A percentile compares a stretch with the other conserved stretches of the same genome.
These are phyloP conservation scores for Masnerella sp. DNA, from an alignment of 2,888 invertebrate genomes.

Conservation along the genomic window DNA sequence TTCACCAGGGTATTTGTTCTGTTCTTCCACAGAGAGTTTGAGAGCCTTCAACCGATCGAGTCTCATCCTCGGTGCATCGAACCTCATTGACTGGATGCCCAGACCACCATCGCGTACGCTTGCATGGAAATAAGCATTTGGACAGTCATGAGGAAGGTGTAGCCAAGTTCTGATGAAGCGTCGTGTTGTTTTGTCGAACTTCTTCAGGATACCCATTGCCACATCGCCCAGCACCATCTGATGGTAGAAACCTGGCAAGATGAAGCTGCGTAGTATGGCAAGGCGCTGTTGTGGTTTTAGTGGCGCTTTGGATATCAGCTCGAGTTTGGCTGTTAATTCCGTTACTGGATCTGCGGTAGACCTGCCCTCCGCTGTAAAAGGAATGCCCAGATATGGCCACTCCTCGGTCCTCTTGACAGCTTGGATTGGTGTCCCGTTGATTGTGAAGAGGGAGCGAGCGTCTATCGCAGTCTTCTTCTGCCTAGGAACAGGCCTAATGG, in stretches of 20 bases:
- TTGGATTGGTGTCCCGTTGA: neutral
- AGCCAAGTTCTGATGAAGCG: constrained; percentile 66
- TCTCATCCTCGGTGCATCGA: constrained; percentile 24
- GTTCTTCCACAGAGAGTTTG: neutral
- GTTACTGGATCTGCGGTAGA: constrained; percentile 1
- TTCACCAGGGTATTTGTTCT: neutral
- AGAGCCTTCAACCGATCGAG: constrained; percentile 6
- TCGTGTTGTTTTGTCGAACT: constrained; percentile 62
- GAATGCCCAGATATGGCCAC: constrained; percentile 45
- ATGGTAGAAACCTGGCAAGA: constrained; percentile 44
- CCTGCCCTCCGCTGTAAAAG: constrained; percentile 15
- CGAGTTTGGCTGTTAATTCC: no score
- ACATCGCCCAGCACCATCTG: neutral
- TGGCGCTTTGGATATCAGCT: constrained; percentile 59
- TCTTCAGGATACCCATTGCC: neutral
- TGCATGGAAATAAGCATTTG: constrained; percentile 69
- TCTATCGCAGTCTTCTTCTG: constrained; percentile 48
- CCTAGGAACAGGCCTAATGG: constrained; percentile 33
- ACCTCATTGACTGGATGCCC: constrained; percentile 60
- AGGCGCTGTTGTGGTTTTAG: constrained; percentile 74
- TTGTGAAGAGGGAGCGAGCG: neutral
- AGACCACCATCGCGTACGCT: constrained; percentile 63
- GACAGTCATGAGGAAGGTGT: constrained; percentile 68
- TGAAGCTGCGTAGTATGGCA: constrained; percentile 70
- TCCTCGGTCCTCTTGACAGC: constrained; percentile 12